phyloP scores from a whole-genome alignment of 2,113 vertebrate genomes.

The Pycnonotus jocosus region DNA sequence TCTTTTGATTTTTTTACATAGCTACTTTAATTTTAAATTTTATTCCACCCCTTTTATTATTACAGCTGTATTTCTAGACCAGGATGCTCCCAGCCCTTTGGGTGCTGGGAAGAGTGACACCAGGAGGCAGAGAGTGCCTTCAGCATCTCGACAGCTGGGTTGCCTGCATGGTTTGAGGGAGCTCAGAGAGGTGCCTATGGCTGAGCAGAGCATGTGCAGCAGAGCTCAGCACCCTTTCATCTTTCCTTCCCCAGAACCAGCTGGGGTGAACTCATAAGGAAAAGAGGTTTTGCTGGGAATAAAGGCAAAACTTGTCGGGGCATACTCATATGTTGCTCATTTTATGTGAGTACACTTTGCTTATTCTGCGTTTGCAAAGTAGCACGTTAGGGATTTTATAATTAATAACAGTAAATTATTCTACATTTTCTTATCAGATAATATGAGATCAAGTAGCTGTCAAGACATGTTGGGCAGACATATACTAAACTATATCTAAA shows the following conservation, averaged over 20 bases:
- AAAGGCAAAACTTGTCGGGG: constrained; percentile 13
- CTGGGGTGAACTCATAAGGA: background rate
- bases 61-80: background rate
- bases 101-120: accelerated
- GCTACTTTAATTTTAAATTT: background rate
- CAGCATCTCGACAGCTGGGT: background rate
- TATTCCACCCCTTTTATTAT: background rate
- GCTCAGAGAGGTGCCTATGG: background rate
- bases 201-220: background rate
- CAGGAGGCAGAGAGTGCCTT: background rate
- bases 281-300: background rate
- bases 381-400: constrained; percentile 17
- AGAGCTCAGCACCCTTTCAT: background rate
- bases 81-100: background rate
- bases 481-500: background rate
- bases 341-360: background rate
- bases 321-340: background rate
- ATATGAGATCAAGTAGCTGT: constrained; percentile 30
- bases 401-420: constrained; percentile 56
- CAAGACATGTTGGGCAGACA: constrained; percentile 26
- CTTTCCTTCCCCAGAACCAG: background rate
- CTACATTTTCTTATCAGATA: constrained; percentile 44
- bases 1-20: background rate
- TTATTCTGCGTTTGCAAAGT: constrained; percentile 4
- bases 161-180: background rate